Percentiles rank a stretch among this genome's conserved stretches.
Evolutionary conservation across 2,888 invertebrate species (phyloP).

Genomic region (Ephialtes manifestator): DNA sequence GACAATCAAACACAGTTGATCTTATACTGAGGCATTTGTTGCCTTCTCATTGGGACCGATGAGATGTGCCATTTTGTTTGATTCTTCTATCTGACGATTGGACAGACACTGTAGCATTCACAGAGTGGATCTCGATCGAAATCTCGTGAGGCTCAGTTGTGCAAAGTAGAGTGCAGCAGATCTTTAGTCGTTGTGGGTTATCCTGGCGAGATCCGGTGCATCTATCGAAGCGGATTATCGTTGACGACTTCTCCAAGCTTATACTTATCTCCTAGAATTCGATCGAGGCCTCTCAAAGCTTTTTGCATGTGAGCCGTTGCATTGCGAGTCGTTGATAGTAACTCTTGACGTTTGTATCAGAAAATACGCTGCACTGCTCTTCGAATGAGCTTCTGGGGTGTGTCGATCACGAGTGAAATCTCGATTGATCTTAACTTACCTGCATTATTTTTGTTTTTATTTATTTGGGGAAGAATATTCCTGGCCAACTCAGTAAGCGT

Average conservation of each 20-base stretch:
- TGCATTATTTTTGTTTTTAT: background rate
- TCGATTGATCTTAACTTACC: slow-evolving; percentile 36
- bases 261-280: slow-evolving; percentile 14
- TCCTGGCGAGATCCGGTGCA: slow-evolving; percentile 1
- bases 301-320: slow-evolving; percentile 33
- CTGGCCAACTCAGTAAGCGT: too few species aligned
- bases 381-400: slow-evolving; percentile 21
- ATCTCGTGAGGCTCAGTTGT: slow-evolving; percentile 24
- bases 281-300: slow-evolving; percentile 9
- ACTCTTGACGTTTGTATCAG: slow-evolving; percentile 48
- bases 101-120: slow-evolving; percentile 31
- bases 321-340: slow-evolving; percentile 15
- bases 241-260: slow-evolving; percentile 35
- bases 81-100: slow-evolving; percentile 27
- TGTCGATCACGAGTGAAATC: slow-evolving; percentile 50
- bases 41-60: slow-evolving; percentile 53
- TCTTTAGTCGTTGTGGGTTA: background rate
- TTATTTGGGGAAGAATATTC: too few species aligned
- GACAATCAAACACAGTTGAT: slow-evolving; percentile 54
- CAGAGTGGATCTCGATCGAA: slow-evolving; percentile 41
- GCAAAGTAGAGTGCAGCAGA: slow-evolving; percentile 23
- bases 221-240: slow-evolving; percentile 44
- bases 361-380: background rate
- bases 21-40: slow-evolving; percentile 21
- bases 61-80: slow-evolving; percentile 47